Percentiles rank a stretch among this genome's conserved stretches.
Evolutionary conservation across 2,888 invertebrate genomes (phyloP).

Genomic region (Cataglyphis albicans): DNA sequence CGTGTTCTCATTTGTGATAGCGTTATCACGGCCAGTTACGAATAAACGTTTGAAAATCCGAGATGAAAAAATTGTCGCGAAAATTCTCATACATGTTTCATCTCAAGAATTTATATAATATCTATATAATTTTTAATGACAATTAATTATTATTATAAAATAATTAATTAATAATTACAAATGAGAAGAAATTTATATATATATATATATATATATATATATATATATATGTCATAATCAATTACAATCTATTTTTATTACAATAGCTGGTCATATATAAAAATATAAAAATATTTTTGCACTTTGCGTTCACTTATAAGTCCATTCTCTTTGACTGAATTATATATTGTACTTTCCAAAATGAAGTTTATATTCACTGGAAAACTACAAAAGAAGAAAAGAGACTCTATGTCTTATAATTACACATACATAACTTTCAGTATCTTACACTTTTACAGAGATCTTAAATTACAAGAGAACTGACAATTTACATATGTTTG

Average conservation of each 20-base stretch:
- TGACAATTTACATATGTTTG: background rate
- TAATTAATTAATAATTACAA: background rate
- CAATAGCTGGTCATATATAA: conserved; percentile 13
- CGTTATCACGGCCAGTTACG: background rate
- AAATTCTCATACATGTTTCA: background rate
- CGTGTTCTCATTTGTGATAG: background rate
- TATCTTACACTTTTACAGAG: background rate
- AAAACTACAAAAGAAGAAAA: background rate
- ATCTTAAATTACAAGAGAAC: background rate
- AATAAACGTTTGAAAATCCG: background rate
- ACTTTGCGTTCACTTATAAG: background rate
- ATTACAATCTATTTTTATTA: background rate
- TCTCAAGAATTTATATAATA: background rate
- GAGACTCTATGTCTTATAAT: background rate
- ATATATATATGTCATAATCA: background rate
- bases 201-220: background rate
- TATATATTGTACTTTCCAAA: background rate
- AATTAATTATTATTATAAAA: background rate
- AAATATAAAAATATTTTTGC: conserved; percentile 40
- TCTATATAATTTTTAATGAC: background rate
- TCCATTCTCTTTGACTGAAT: background rate
- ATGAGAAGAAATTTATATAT: background rate
- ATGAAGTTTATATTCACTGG: background rate
- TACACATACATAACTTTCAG: background rate
- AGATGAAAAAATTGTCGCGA: background rate